phyloP scores from a whole-genome alignment of 2,888 invertebrate species.

The Eupithecia tripunctaria region DNA sequence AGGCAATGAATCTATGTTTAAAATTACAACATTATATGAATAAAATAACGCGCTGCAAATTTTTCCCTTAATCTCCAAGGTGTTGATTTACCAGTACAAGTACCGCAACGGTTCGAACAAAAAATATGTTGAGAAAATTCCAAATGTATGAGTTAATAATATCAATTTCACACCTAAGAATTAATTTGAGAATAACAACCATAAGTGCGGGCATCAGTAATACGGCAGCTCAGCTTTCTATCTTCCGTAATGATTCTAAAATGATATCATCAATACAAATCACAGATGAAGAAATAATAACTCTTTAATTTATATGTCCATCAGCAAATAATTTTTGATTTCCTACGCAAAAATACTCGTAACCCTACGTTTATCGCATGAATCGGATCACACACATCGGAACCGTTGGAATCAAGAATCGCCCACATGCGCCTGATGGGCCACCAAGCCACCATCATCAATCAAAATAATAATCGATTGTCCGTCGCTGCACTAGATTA shows the following conservation, averaged over 20 bases:
- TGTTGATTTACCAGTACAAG: not conserved
- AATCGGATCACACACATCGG: conserved; percentile 38
- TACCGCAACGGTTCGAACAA: not conserved
- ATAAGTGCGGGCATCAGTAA: not conserved
- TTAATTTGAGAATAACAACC: not conserved
- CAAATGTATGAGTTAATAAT: not conserved
- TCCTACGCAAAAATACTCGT: conserved; percentile 20
- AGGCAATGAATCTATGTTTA: not conserved
- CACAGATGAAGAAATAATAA: conserved; percentile 14
- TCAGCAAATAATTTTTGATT: conserved; percentile 29
- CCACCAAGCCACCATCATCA: conserved; percentile 59
- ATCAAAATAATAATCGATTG: conserved; percentile 76
- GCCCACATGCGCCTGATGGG: conserved; percentile 47
- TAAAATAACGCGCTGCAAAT: not conserved
- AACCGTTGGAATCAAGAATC: conserved; percentile 54
- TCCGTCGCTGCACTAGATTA: conserved; percentile 53
- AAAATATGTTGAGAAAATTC: not conserved
- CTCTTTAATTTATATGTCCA: conserved; percentile 16
- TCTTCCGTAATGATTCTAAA: not conserved
- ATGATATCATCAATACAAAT: conserved; percentile 16
- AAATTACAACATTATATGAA: not conserved
- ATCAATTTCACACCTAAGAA: not conserved
- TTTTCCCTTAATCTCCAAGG: not conserved
- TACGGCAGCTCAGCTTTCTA: not conserved
- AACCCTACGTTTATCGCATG: conserved; percentile 36